A percentile compares a stretch with the other conserved stretches of the same genome.
Conservation (phyloP, 2,797 vertebrate genomes). For the Pagetopsis macropterus region DNA sequence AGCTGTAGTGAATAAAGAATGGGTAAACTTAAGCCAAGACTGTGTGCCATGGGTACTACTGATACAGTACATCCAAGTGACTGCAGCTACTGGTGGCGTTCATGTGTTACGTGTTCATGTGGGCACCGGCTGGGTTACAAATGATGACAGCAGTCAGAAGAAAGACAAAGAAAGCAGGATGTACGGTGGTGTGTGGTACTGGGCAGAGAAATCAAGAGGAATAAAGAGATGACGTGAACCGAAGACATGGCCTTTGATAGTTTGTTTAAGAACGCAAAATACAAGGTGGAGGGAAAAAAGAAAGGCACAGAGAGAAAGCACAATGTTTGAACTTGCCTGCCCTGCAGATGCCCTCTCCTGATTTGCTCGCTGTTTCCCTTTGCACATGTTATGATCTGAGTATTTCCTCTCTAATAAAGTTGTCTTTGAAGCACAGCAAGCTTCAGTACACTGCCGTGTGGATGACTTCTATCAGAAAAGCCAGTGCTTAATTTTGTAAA, state of each 20-base stretch:
- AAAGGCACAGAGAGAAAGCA: slow-evolving; percentile 33
- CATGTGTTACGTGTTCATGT: slow-evolving; percentile 20
- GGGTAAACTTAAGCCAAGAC: slow-evolving; percentile 29
- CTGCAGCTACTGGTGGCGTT: slow-evolving; percentile 38
- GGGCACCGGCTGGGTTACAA: slow-evolving; percentile 48
- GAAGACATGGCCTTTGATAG: slow-evolving; percentile 19
- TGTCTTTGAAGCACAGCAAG: slow-evolving; percentile 53
- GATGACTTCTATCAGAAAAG: slow-evolving; percentile 21
- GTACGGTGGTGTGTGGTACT: slow-evolving; percentile 12
- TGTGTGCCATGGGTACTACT: slow-evolving; percentile 30
- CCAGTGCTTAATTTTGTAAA: slow-evolving; percentile 31
- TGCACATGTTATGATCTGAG: slow-evolving; percentile 53
- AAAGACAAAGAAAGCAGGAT: slow-evolving; percentile 21
- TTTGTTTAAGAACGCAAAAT: slow-evolving; percentile 44
- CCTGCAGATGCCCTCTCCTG: slow-evolving; percentile 61
- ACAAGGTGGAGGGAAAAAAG: slow-evolving; percentile 26
- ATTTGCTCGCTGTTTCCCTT: slow-evolving; percentile 51
- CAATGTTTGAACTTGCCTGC: slow-evolving; percentile 55
- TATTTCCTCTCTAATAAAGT: slow-evolving; percentile 50
- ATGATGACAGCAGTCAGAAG: slow-evolving; percentile 23
- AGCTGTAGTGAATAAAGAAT: slow-evolving; percentile 4
- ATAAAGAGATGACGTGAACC: slow-evolving; percentile 28
- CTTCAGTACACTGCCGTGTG: slow-evolving; percentile 11
- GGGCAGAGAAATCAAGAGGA: slow-evolving; percentile 20
- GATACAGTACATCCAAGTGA: slow-evolving; percentile 29